Conservation (phyloP, 2,888 invertebrate genomes). For the Ferrisia virgata region DNA sequence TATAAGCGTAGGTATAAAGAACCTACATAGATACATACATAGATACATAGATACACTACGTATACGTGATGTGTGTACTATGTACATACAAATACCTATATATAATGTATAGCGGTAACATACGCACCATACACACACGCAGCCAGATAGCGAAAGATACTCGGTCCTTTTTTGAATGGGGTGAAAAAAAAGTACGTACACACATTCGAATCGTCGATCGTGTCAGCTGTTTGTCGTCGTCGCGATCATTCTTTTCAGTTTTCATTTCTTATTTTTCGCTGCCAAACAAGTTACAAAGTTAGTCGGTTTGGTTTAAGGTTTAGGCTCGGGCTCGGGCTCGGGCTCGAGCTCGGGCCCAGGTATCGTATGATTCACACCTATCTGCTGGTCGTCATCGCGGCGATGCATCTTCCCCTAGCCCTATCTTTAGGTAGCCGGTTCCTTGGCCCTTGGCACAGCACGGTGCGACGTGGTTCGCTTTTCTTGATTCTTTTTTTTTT, state of each 20-base stretch:
- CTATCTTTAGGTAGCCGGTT: background rate
- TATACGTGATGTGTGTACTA: too few species aligned
- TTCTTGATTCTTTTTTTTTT: background rate
- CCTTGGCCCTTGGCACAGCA: background rate
- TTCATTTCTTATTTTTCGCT: background rate
- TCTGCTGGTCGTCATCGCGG: background rate
- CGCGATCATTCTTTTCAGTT: background rate
- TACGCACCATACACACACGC: too few species aligned
- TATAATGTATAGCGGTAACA: too few species aligned
- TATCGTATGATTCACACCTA: slow-evolving; percentile 14
- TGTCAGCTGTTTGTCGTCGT: background rate
- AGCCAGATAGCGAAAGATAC: too few species aligned
- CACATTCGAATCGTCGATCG: background rate
- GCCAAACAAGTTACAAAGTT: background rate
- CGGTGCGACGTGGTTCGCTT: background rate
- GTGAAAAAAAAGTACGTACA: background rate
- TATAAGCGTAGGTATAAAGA: too few species aligned
- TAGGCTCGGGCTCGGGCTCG: background rate
- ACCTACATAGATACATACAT: too few species aligned
- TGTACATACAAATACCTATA: too few species aligned
- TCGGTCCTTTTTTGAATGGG: background rate
- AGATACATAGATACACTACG: too few species aligned
- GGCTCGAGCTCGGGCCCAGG: background rate
- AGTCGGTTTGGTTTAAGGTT: background rate
- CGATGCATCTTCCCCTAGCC: background rate